These are phyloP conservation scores for Apotomis turbidana DNA, from an alignment of 2,888 invertebrate genomes.

Conservation along the genomic window DNA sequence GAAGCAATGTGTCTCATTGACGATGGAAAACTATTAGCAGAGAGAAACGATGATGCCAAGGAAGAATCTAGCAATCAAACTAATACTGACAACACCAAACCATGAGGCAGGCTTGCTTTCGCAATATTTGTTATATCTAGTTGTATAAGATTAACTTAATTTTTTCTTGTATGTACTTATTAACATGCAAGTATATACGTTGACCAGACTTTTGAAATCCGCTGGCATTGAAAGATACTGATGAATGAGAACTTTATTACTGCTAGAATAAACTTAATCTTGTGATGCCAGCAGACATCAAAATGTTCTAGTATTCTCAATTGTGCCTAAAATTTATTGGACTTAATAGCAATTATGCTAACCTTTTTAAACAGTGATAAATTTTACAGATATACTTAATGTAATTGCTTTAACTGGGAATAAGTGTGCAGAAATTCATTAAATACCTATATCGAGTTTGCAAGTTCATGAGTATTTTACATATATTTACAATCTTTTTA, in stretches of 20 bases:
- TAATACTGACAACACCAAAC: conserved; percentile 67
- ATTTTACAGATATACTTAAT: conserved; percentile 13
- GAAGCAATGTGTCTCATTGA: conserved; percentile 85
- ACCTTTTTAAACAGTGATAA: conserved; percentile 45
- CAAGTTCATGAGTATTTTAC: conserved; percentile 20
- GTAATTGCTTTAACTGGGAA: conserved; percentile 12
- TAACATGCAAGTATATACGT: conserved; percentile 26
- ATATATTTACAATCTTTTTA: conserved; percentile 7
- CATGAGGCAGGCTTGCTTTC: conserved; percentile 56
- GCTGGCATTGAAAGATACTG: not conserved
- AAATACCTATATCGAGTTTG: conserved; percentile 9
- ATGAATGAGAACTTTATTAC: not conserved
- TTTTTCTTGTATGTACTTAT: conserved; percentile 76
- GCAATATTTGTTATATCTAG: conserved; percentile 57
- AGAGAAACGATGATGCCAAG: conserved; percentile 66
- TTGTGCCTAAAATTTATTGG: conserved; percentile 78
- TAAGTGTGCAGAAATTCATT: conserved; percentile 5
- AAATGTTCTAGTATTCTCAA: conserved; percentile 66
- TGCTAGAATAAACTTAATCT: not conserved
- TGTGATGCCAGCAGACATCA: not conserved
- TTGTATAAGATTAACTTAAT: conserved; percentile 71
- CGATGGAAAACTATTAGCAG: conserved; percentile 69
- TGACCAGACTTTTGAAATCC: not conserved
- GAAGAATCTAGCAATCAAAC: conserved; percentile 70
- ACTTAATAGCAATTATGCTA: conserved; percentile 63